Conservation (phyloP, 2,113 vertebrate species). For the Cepphus grylle region DNA sequence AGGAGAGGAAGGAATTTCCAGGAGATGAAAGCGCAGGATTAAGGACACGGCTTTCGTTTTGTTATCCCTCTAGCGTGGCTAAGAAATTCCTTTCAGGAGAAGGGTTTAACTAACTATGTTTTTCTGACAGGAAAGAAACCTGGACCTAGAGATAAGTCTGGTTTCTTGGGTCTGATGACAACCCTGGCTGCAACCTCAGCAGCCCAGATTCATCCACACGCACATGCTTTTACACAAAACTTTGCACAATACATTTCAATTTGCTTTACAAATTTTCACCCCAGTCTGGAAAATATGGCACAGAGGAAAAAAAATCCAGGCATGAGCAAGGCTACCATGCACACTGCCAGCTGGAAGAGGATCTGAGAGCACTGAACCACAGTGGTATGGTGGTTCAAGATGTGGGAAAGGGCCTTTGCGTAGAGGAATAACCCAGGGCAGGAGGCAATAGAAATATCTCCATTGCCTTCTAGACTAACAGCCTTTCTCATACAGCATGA, state of each 20-base stretch:
- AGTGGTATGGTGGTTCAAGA: not conserved
- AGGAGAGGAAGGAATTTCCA: slow-evolving; percentile 36
- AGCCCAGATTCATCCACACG: not conserved
- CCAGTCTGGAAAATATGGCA: not conserved
- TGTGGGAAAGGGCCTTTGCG: not conserved
- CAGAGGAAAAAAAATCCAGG: not conserved
- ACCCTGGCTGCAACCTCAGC: not conserved
- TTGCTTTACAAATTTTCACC: not conserved
- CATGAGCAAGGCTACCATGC: not conserved
- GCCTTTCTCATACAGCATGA: not conserved
- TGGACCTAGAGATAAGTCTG: not conserved
- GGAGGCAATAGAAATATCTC: not conserved
- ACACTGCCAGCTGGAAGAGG: accelerated
- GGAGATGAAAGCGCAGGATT: slow-evolving; percentile 57
- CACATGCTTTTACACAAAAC: not conserved
- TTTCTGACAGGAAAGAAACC: not conserved
- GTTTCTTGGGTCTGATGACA: not conserved
- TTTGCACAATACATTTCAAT: not conserved
- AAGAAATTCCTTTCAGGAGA: slow-evolving; percentile 54
- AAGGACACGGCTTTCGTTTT: slow-evolving; percentile 4
- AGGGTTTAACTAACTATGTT: slow-evolving; percentile 50
- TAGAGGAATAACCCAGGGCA: not conserved
- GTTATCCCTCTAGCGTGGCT: not conserved
- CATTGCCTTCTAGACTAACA: not conserved
- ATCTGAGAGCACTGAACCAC: not conserved